Percentiles rank a stretch among this genome's conserved stretches.
Conservation (phyloP, 30 jellyfish, hydroid and myxozoan species). For the Chrysaora quinquecirrha region DNA sequence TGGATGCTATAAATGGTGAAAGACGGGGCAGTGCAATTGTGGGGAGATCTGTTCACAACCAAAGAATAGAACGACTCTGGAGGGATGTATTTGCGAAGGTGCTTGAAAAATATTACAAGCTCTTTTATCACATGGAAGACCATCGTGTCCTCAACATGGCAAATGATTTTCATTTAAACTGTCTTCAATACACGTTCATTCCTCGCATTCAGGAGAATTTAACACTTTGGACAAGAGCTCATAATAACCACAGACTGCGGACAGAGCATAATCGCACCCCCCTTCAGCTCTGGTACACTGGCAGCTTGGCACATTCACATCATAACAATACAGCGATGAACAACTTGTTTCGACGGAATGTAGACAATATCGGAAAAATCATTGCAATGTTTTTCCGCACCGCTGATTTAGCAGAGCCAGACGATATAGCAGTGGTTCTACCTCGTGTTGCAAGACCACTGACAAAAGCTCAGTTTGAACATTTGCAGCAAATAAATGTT, state of each 20-base stretch:
- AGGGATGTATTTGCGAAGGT: slow-evolving; percentile 39
- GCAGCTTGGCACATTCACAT: slow-evolving; percentile 6
- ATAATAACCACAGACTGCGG: slow-evolving; percentile 25
- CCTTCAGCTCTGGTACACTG: slow-evolving; percentile 19
- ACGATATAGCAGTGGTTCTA: slow-evolving; percentile 13
- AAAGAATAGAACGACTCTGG: slow-evolving; percentile 28
- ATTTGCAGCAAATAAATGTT: neutral
- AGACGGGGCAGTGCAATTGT: slow-evolving; percentile 29
- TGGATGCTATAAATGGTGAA: slow-evolving; percentile 18
- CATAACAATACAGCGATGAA: slow-evolving; percentile 17
- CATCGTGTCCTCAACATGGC: slow-evolving; percentile 11
- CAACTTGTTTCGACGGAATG: slow-evolving; percentile 23
- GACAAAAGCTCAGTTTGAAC: slow-evolving; percentile 1
- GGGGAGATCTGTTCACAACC: slow-evolving; percentile 43
- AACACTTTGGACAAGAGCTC: slow-evolving; percentile 27
- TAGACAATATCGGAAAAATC: neutral
- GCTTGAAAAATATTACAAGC: slow-evolving; percentile 8
- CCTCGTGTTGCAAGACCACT: slow-evolving; percentile 26
- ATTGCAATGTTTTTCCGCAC: slow-evolving; percentile 17
- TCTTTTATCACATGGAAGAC: slow-evolving; percentile 34
- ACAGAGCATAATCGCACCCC: slow-evolving; percentile 29
- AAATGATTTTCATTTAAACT: slow-evolving; percentile 10
- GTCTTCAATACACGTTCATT: slow-evolving; percentile 14
- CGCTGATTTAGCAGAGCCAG: slow-evolving; percentile 21
- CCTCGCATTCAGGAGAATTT: slow-evolving; percentile 21